Conservation (phyloP, 2,888 invertebrate species). For the Acanthosepion pharaonis region DNA sequence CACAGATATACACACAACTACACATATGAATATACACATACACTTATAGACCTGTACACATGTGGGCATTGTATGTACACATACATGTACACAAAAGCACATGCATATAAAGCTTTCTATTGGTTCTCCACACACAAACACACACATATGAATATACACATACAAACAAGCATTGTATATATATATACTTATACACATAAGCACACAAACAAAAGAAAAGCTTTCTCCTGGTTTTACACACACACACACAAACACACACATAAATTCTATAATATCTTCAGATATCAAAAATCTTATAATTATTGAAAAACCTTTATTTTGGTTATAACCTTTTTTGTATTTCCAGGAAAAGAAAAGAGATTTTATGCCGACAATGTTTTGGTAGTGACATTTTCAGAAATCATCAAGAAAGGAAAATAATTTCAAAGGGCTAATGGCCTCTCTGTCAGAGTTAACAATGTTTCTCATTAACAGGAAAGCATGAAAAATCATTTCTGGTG, state of each 20-base stretch:
- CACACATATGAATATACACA: not conserved
- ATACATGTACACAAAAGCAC: not conserved
- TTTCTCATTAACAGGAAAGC: not conserved
- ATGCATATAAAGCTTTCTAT: not conserved
- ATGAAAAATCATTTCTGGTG: not conserved
- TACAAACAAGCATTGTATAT: not conserved
- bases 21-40: not conserved
- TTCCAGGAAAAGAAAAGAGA: not conserved
- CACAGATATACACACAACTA: not conserved
- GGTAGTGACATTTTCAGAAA: not conserved
- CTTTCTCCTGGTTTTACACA: no score
- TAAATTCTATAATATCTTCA: not conserved
- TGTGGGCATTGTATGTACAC: not conserved
- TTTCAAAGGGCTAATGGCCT: not conserved
- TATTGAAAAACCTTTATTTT: not conserved
- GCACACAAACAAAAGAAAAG: no score
- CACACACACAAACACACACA: no score
- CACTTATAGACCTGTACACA: not conserved
- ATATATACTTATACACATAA: not conserved
- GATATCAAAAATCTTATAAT: not conserved
- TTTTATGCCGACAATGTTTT: not conserved
- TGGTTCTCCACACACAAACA: not conserved
- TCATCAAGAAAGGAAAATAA: not conserved
- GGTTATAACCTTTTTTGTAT: not conserved
- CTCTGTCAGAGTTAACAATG: not conserved